Conservation (phyloP, 2,888 invertebrate genomes). For the Falcaria lacertinaria region DNA sequence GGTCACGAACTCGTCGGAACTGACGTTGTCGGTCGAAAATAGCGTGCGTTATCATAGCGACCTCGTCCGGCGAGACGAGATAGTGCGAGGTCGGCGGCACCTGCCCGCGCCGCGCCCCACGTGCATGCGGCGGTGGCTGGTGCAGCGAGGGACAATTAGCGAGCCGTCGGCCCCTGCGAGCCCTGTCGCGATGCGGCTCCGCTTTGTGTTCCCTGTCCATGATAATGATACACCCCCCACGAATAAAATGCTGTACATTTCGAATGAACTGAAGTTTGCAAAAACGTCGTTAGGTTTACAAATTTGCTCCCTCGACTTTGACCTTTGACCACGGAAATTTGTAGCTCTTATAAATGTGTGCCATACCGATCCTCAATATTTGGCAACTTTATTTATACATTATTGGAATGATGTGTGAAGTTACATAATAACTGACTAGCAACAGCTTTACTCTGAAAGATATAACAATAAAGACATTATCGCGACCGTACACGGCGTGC, state of each 20-base stretch:
- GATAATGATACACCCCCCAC: neutral
- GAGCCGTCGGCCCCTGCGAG: conserved; percentile 17
- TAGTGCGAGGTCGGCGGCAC: conserved; percentile 76
- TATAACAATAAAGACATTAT: neutral
- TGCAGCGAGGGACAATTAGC: conserved; percentile 45
- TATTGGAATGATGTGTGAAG: conserved; percentile 2
- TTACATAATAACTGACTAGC: conserved; percentile 16
- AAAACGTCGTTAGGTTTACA: neutral
- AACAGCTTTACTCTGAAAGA: conserved; percentile 5
- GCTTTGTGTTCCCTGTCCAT: neutral
- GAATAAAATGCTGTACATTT: neutral
- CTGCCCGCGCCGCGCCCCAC: conserved; percentile 60
- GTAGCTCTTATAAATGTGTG: no score
- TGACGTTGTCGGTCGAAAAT: conserved; percentile 60
- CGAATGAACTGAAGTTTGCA: neutral
- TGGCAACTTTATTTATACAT: no score
- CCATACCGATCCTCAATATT: no score
- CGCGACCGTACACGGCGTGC: neutral
- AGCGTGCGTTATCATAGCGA: conserved; percentile 75
- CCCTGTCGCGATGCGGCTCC: neutral
- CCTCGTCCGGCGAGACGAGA: conserved; percentile 73
- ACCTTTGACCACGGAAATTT: no score
- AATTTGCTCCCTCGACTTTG: neutral
- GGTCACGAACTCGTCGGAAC: conserved; percentile 55
- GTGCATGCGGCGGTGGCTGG: conserved; percentile 48